Evolutionary conservation across 1,140 invertebrate species (phyloP), one percentile per base, ranked within the genome.

Genomic region (Dufourea novaeangliae): DNA sequence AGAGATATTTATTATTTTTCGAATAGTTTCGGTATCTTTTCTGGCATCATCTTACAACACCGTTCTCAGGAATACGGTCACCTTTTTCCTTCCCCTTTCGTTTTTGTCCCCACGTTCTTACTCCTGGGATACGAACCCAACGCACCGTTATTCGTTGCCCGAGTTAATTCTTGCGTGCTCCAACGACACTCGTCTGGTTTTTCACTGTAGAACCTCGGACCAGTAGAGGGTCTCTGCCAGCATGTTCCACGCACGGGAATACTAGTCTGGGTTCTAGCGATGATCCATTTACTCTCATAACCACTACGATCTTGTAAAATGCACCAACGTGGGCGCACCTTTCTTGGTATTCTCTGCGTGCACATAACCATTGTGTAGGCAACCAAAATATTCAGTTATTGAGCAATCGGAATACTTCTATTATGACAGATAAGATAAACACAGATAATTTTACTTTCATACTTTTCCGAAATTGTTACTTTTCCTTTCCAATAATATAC

Each of bases 151-250:
- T 17, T 44, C 46, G 20, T 14, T 44, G 14, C 27, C 29, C 29
- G 59, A 6, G 52, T 63, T 66, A 67, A 73, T 73, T 67, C 57
- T 20, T 54, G 17, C 67, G 69, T 61, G 32, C 62, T 34, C 39
- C 32, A 32, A n/a, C 27, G 29, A n/a, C n/a, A 52, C 50, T 44
- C 14, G 25, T 63, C 12, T 37, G 11, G 57, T 46, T 72, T 62
- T 61, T 80, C n/a, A n/a, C n/a, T n/a, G 59, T 32, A 29, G 14
- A 14, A 79, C 22, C n/a, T 73, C 37, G 46, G 29, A 22, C 54
- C 22, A 81, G 67, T 81, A 74, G 34, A 73, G 34, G 20, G 29
- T 29, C 37, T 64, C 32, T 39, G 66, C 20, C 29, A 0, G 25
- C 12, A 12, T 67, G 20, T 32, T 66, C 63, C n/a, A 22, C 20